phyloP scores from a whole-genome alignment of 2,888 invertebrate species.

The Scaptodrosophila latifasciaeformis region DNA sequence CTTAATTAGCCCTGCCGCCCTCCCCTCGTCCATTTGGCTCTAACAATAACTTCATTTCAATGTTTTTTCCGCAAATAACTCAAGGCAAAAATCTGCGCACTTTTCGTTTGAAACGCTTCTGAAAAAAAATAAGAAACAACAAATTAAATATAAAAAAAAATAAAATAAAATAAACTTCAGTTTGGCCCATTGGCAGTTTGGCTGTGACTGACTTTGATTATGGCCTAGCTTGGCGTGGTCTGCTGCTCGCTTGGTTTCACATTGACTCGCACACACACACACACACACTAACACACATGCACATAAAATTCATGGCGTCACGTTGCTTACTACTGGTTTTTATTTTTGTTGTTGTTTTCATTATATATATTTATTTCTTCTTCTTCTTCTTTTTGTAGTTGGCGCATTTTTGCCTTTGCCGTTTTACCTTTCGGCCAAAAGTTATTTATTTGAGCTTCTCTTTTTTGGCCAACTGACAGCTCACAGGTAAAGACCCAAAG shows the following conservation, averaged over 20 bases:
- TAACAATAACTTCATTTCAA: conserved; percentile 17
- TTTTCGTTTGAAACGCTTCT: too few relatives aligned
- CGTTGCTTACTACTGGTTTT: conserved; percentile 50
- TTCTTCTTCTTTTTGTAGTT: conserved; percentile 22
- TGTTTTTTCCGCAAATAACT: conserved; percentile 26
- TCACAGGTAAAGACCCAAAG: not conserved
- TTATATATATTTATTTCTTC: conserved; percentile 4
- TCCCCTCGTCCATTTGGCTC: conserved; percentile 2
- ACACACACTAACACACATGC: conserved; percentile 20
- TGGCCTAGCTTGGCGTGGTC: conserved; percentile 29
- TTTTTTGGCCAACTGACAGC: not conserved
- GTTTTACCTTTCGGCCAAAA: conserved; percentile 20
- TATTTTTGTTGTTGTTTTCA: conserved; percentile 14
- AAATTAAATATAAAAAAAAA: conserved; percentile 18
- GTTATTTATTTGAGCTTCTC: conserved; percentile 18
- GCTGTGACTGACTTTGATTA: conserved; percentile 28
- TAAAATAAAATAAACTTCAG: conserved; percentile 14
- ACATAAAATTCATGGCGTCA: conserved; percentile 40
- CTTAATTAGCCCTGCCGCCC: too few relatives aligned
- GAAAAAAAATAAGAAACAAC: too few relatives aligned
- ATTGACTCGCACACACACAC: conserved; percentile 1
- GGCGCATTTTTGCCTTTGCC: not conserved
- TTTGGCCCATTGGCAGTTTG: conserved; percentile 1
- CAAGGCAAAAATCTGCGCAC: conserved; percentile 39
- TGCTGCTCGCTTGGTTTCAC: not conserved